phyloP scores from a whole-genome alignment of 2,113 vertebrate species.

The Okapia johnstoni region DNA sequence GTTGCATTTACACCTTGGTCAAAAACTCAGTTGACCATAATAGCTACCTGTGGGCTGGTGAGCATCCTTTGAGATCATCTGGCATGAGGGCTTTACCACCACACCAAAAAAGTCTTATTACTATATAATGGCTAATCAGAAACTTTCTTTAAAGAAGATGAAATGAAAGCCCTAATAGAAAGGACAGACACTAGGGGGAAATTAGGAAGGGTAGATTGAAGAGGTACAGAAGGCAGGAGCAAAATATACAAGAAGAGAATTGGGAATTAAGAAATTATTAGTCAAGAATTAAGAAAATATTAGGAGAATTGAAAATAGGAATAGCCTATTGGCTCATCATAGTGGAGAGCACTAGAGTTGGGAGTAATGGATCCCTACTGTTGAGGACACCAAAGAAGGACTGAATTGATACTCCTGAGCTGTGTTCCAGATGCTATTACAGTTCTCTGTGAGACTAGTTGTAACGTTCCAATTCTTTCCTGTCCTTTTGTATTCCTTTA shows the following conservation, averaged over 20 bases:
- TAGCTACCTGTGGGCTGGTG: background rate
- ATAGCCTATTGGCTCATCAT: background rate
- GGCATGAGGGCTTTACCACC: background rate
- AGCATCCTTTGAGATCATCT: background rate
- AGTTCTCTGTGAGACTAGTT: background rate
- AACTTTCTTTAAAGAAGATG: background rate
- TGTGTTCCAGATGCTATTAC: background rate
- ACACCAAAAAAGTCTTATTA: background rate
- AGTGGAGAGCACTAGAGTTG: background rate
- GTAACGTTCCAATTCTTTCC: background rate
- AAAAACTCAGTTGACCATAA: background rate
- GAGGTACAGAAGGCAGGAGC: background rate
- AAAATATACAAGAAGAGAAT: background rate
- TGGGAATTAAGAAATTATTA: background rate
- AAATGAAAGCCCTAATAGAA: background rate
- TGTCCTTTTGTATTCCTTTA: background rate
- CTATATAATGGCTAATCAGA: background rate
- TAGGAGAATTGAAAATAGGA: background rate
- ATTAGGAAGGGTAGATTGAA: background rate
- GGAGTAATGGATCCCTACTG: background rate
- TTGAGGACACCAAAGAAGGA: background rate
- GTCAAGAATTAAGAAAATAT: background rate
- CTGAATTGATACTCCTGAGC: background rate
- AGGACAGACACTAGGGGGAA: background rate
- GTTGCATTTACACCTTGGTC: background rate